A percentile compares a stretch with the other conserved stretches of the same genome.
Evolutionary conservation across 37 sponge, comb jelly and placozoan genomes (phyloP).

Genomic region (Halisarca cf. caerulea): DNA sequence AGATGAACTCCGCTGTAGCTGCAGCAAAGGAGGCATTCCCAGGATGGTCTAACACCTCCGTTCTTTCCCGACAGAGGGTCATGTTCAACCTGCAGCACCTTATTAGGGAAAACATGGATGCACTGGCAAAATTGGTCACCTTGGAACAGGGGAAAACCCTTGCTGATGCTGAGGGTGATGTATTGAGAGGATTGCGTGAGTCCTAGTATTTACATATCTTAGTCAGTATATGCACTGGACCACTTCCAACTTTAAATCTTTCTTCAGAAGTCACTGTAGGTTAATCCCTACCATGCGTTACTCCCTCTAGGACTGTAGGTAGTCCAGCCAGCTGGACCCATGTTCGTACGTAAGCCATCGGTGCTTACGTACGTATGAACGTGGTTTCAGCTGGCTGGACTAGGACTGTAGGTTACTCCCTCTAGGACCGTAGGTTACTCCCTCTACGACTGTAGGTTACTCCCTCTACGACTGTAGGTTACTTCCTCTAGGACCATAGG

Average conservation of each 20-base stretch:
- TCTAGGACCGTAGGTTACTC: no score
- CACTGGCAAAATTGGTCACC: slow-evolving; percentile 74
- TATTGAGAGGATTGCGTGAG: slow-evolving; percentile 90
- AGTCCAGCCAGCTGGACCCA: no score
- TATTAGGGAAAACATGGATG: slow-evolving; percentile 82
- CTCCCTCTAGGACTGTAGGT: no score
- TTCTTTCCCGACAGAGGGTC: slow-evolving; percentile 86
- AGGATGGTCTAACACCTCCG: slow-evolving; percentile 72
- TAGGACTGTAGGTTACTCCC: no score
- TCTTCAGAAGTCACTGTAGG: no score
- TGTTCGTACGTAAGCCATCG: no score
- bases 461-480: no score
- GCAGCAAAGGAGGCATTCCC: slow-evolving; percentile 85
- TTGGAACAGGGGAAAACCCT: slow-evolving; percentile 97
- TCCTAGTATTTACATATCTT: not conserved
- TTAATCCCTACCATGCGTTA: not conserved
- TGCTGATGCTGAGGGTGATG: slow-evolving; percentile 97
- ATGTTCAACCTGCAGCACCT: slow-evolving; percentile 96
- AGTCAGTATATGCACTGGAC: not conserved
- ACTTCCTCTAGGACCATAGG: no score
- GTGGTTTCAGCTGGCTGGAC: no score
- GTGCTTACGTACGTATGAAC: no score
- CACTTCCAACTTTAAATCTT: no score
- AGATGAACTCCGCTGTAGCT: slow-evolving; percentile 93
- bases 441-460: no score